These are phyloP conservation scores for Schrankia costaestrigalis DNA, from an alignment of 2,888 invertebrate genomes.

Conservation along the genomic window DNA sequence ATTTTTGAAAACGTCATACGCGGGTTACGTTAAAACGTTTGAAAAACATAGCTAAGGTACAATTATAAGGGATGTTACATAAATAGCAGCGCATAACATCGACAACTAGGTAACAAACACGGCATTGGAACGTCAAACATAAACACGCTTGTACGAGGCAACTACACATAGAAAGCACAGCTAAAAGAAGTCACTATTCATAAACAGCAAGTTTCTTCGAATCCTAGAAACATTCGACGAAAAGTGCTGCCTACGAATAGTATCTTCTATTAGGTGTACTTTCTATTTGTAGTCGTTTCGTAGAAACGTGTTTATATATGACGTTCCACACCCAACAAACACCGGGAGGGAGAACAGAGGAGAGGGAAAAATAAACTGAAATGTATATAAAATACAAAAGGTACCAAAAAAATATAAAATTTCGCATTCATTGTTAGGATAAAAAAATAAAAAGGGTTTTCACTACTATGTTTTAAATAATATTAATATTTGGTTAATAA, in stretches of 20 bases:
- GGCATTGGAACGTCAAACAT: too few species aligned
- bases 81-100: constrained; percentile 45
- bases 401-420: constrained; percentile 65
- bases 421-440: constrained; percentile 69
- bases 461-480: constrained; percentile 35
- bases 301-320: too few species aligned
- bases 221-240: too few species aligned
- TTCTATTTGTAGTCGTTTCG: too few species aligned
- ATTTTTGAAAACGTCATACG: constrained; percentile 32
- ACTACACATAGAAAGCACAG: too few species aligned
- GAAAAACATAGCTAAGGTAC: constrained; percentile 14
- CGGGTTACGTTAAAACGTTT: constrained; percentile 8
- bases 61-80: constrained; percentile 10
- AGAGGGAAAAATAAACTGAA: constrained; percentile 76
- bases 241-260: too few species aligned
- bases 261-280: too few species aligned
- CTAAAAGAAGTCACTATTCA: too few species aligned
- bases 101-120: constrained; percentile 28
- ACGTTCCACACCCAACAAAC: too few species aligned
- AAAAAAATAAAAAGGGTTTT: constrained; percentile 40
- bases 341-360: constrained; percentile 55
- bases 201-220: too few species aligned
- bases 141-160: too few species aligned
- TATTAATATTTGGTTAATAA: constrained; percentile 41
- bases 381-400: constrained; percentile 76